These are phyloP conservation scores for Phataginus tricuspis DNA, from an alignment of 2,797 vertebrate genomes.

Conservation along the genomic window DNA sequence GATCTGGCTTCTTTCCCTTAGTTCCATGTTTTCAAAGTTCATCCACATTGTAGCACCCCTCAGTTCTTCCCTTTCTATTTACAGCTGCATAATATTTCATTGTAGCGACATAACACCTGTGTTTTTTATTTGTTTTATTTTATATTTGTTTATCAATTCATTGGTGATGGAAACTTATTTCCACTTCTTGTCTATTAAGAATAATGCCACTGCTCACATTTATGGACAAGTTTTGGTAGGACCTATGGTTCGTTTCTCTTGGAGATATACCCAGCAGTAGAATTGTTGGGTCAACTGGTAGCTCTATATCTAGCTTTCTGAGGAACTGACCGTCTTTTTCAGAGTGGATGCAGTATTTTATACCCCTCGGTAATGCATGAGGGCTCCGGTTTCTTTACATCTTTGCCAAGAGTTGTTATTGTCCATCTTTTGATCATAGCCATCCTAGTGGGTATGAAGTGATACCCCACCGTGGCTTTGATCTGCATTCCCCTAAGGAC, in stretches of 20 bases:
- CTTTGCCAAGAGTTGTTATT: neutral
- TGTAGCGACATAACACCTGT: neutral
- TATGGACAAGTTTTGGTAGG: neutral
- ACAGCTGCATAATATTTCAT: too few relatives aligned
- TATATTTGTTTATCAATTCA: neutral
- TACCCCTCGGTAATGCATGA: neutral
- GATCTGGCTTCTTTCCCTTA: accelerated
- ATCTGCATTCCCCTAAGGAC: neutral
- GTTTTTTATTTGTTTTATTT: too few relatives aligned
- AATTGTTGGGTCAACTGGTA: neutral
- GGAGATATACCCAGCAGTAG: neutral
- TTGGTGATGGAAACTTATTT: neutral
- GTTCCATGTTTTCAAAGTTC: neutral
- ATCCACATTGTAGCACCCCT: neutral
- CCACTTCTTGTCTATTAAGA: neutral
- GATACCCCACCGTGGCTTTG: neutral
- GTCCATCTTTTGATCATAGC: neutral
- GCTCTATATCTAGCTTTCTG: neutral
- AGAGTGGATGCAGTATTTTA: neutral
- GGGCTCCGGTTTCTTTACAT: neutral
- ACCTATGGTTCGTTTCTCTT: neutral
- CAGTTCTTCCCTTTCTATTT: neutral
- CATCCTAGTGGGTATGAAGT: neutral
- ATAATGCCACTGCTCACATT: neutral
- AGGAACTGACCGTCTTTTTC: neutral